Evolutionary conservation across 2,888 invertebrate genomes (phyloP).

Genomic region (Nudaria mundana): DNA sequence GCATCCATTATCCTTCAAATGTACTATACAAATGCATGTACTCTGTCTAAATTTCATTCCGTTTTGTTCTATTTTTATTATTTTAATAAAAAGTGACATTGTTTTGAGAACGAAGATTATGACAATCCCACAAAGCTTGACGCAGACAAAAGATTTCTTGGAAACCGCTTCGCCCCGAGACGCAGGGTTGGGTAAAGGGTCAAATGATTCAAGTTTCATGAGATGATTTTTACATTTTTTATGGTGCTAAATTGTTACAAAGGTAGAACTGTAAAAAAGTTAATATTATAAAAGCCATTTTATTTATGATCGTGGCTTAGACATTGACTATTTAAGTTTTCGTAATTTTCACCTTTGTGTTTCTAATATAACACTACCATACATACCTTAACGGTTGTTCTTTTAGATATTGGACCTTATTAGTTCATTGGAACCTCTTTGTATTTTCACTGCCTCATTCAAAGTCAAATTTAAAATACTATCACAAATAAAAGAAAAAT

Average conservation of each 20-base stretch:
- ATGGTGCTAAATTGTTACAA: conserved; percentile 43
- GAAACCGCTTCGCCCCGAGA: conserved; percentile 46
- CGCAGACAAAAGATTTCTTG: conserved; percentile 55
- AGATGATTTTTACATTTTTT: conserved; percentile 45
- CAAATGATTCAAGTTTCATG: conserved; percentile 46
- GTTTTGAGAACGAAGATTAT: conserved; percentile 61
- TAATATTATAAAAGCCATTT: conserved; percentile 35
- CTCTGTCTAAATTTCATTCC: conserved; percentile 43
- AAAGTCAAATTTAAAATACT: no score
- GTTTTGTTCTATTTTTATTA: conserved; percentile 52
- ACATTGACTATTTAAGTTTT: neutral
- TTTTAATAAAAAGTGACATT: conserved; percentile 67
- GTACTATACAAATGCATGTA: no score
- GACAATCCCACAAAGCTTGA: conserved; percentile 56
- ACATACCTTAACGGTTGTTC: no score
- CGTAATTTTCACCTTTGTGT: no score
- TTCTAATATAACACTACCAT: no score
- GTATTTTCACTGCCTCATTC: no score
- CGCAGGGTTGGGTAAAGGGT: conserved; percentile 47
- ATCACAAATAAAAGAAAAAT: conserved; percentile 2
- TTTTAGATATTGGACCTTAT: no score
- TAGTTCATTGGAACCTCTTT: no score
- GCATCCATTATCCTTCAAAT: conserved; percentile 41
- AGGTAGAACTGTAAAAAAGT: conserved; percentile 42
- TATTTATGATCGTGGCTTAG: conserved; percentile 14